Percentiles rank a stretch among this genome's conserved stretches.
Conservation (phyloP, 2,113 vertebrate genomes). For the Fulica atra region DNA sequence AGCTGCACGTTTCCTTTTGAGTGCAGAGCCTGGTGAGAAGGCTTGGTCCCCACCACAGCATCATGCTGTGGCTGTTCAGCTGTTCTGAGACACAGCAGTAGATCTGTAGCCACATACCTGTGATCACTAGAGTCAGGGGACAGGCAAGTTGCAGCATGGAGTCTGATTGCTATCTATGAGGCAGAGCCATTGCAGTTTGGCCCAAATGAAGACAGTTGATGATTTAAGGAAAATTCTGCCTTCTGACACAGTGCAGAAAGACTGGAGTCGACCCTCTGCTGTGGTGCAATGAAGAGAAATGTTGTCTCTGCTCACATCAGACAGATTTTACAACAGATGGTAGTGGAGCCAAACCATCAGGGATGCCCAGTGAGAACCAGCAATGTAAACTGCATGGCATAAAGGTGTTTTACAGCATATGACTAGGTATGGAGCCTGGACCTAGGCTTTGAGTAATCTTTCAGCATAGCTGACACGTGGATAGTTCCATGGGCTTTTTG, state of each 20-base stretch:
- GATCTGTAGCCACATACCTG: neutral
- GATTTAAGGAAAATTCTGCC: neutral
- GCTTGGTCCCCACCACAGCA: neutral
- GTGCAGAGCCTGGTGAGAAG: neutral
- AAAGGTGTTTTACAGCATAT: neutral
- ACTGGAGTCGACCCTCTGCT: neutral
- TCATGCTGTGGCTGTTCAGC: neutral
- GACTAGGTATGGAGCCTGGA: neutral
- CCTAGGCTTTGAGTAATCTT: neutral
- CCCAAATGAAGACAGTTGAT: neutral
- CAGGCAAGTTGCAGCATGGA: neutral
- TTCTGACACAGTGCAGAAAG: neutral
- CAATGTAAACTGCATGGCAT: neutral
- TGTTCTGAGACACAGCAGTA: neutral
- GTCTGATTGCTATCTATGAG: neutral
- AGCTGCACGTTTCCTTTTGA: neutral
- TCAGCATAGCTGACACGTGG: neutral
- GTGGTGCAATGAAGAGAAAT: neutral
- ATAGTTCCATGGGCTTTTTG: neutral
- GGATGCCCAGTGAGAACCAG: neutral
- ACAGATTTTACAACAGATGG: neutral
- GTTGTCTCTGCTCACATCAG: neutral
- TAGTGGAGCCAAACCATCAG: neutral
- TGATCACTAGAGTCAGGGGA: neutral
- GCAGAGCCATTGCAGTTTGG: neutral